phyloP scores from a whole-genome alignment of 2,888 invertebrate species.

The Caenorhabditis panamensis region DNA sequence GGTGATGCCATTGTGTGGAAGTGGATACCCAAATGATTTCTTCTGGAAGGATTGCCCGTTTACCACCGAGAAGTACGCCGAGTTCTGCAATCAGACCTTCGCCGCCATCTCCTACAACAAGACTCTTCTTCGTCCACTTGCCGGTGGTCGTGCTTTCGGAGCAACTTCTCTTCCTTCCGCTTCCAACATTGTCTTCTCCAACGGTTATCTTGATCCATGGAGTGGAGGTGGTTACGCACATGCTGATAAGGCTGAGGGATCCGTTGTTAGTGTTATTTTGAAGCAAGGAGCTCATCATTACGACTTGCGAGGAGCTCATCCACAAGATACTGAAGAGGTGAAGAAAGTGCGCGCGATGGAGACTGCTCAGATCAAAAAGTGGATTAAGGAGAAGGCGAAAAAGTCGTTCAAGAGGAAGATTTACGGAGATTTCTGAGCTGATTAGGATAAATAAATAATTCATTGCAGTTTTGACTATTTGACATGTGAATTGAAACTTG shows the following conservation, averaged over 20 bases:
- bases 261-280: conserved; percentile 82
- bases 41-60: conserved; percentile 77
- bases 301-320: conserved; percentile 82
- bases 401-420: too few species aligned
- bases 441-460: too few species aligned
- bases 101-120: conserved; percentile 81
- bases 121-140: conserved; percentile 85
- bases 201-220: conserved; percentile 84
- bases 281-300: conserved; percentile 83
- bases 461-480: too few species aligned
- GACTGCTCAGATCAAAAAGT: conserved; percentile 69
- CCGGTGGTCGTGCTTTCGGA: conserved; percentile 86
- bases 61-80: conserved; percentile 73
- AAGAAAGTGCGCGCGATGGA: conserved; percentile 71
- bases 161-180: conserved; percentile 84
- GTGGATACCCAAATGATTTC: conserved; percentile 83
- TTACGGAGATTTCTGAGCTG: too few species aligned
- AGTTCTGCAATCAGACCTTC: conserved; percentile 86
- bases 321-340: conserved; percentile 81
- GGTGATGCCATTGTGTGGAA: conserved; percentile 94
- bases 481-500: too few species aligned
- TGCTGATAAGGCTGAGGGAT: conserved; percentile 54
- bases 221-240: conserved; percentile 82
- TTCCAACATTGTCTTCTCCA: conserved; percentile 85
- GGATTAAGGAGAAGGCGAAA: too few species aligned